These are phyloP conservation scores for Lepidurus packardi DNA, from an alignment of 1,140 invertebrate genomes.

Conservation along the genomic window DNA sequence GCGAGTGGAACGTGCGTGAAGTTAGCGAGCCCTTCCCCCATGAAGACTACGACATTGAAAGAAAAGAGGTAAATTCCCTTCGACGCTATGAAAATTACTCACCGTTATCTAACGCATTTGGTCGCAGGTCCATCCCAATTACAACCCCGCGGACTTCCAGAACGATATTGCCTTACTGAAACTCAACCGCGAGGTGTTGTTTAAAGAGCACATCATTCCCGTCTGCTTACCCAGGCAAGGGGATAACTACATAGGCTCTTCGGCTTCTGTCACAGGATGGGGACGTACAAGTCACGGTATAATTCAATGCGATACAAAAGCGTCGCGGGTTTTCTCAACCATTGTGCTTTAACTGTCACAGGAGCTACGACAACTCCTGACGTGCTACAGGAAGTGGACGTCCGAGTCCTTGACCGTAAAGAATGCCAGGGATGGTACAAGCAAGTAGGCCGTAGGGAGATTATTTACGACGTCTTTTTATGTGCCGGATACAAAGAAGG, in stretches of 20 bases:
- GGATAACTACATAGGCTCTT: constrained; percentile 69
- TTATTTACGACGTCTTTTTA: constrained; percentile 86
- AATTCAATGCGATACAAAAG: constrained; percentile 26
- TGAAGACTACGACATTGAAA: constrained; percentile 79
- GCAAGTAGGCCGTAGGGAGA: constrained; percentile 77
- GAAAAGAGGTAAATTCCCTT: constrained; percentile 63
- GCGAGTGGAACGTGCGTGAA: constrained; percentile 82
- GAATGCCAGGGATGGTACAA: constrained; percentile 86
- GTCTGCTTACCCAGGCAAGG: constrained; percentile 70
- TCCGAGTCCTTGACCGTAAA: constrained; percentile 85
- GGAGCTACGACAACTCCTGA: constrained; percentile 47
- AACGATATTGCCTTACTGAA: constrained; percentile 84
- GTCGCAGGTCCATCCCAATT: constrained; percentile 66
- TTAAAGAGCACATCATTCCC: constrained; percentile 83
- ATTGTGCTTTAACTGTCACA: constrained; percentile 34
- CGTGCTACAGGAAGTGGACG: constrained; percentile 59
- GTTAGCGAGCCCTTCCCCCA: constrained; percentile 68
- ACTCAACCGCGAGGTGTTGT: constrained; percentile 67
- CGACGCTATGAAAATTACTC: neutral
- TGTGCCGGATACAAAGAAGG: constrained; percentile 88
- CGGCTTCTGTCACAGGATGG: constrained; percentile 85
- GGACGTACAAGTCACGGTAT: constrained; percentile 74
- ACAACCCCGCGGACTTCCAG: constrained; percentile 78
- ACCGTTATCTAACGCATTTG: constrained; percentile 32
- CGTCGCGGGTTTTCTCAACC: neutral